Conservation (phyloP, 2,888 invertebrate genomes). For the Rhingia rostrata region DNA sequence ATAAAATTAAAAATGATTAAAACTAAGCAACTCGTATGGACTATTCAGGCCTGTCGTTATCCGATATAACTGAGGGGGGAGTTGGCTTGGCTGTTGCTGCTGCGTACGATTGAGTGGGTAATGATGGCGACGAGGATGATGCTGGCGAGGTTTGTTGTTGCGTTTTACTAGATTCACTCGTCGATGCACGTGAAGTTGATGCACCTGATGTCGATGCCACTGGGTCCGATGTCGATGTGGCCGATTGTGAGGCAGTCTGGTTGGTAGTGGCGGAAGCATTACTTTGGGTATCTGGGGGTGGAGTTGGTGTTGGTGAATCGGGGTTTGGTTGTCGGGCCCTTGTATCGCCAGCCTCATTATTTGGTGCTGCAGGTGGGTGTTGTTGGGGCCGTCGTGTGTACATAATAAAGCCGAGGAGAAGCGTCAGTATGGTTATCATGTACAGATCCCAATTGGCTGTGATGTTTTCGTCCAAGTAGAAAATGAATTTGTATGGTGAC, state of each 20-base stretch:
- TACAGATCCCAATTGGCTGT: slow-evolving; percentile 97
- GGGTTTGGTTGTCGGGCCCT: slow-evolving; percentile 46
- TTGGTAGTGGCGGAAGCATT: slow-evolving; percentile 19
- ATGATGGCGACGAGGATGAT: slow-evolving; percentile 26
- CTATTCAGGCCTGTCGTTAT: slow-evolving; percentile 70
- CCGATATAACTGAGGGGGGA: slow-evolving; percentile 68
- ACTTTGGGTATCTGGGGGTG: slow-evolving; percentile 34
- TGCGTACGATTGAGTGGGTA: slow-evolving; percentile 36
- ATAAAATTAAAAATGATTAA: slow-evolving; percentile 7
- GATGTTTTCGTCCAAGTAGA: slow-evolving; percentile 88
- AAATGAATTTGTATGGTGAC: slow-evolving; percentile 86
- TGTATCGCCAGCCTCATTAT: slow-evolving; percentile 55
- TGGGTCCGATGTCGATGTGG: slow-evolving; percentile 55
- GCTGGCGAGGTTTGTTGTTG: slow-evolving; percentile 3
- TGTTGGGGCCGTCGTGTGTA: slow-evolving; percentile 88
- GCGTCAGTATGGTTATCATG: slow-evolving; percentile 91
- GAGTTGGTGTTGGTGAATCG: slow-evolving; percentile 51
- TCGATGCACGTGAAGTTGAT: slow-evolving; percentile 15
- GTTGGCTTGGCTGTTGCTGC: slow-evolving; percentile 77
- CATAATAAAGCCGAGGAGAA: slow-evolving; percentile 91
- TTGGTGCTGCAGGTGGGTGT: slow-evolving; percentile 74
- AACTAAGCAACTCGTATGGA: slow-evolving; percentile 49
- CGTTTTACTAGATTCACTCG: slow-evolving; percentile 20
- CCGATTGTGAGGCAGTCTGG: slow-evolving; percentile 35
- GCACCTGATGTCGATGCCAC: slow-evolving; percentile 42